A percentile compares a stretch with the other conserved stretches of the same genome.
Conservation (phyloP, 2,113 vertebrate species). For the Eulemur macaco region DNA sequence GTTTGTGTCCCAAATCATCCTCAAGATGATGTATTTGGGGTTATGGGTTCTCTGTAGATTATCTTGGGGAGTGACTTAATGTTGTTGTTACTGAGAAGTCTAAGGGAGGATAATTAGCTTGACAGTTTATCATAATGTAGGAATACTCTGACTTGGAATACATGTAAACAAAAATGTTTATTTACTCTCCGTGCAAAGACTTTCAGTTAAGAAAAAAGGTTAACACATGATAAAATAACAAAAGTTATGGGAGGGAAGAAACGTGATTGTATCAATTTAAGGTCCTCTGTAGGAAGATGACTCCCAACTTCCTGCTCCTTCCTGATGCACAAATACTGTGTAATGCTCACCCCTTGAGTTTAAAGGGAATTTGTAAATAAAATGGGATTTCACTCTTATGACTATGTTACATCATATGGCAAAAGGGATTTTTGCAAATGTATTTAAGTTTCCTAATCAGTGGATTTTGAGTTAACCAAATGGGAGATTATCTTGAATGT, state of each 20-base stretch:
- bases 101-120: background rate
- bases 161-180: background rate
- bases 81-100: background rate
- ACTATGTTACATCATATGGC: background rate
- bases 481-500: background rate
- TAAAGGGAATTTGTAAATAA: background rate
- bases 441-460: background rate
- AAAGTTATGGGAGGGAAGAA: background rate
- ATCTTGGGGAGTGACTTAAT: background rate
- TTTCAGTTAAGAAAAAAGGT: background rate
- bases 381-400: background rate
- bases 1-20: background rate
- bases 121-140: background rate
- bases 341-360: background rate
- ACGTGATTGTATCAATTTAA: background rate
- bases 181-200: background rate
- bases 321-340: background rate
- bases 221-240: background rate
- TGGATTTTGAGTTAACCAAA: background rate
- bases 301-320: background rate
- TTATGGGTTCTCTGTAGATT: background rate
- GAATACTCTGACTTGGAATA: background rate
- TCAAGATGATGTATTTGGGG: background rate
- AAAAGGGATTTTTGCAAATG: background rate
- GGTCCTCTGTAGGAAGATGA: background rate